Evolutionary conservation across 1,140 invertebrate genomes (phyloP).

Genomic region (Drosophila nigromelanica): DNA sequence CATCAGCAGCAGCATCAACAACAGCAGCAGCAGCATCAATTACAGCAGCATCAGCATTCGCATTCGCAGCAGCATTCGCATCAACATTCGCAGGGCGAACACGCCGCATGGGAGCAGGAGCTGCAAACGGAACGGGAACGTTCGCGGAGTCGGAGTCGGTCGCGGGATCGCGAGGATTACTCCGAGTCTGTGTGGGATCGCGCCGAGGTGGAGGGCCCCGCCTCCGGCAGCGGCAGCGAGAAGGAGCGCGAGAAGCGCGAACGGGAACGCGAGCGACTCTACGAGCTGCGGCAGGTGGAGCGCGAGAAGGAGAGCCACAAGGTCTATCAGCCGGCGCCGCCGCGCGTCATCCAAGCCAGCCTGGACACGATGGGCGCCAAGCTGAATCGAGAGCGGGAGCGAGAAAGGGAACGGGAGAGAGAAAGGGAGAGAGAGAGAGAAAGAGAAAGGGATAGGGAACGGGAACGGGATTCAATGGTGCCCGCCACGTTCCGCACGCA

Average conservation of each 20-base stretch:
- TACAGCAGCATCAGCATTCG: constrained; percentile 61
- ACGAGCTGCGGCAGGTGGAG: constrained; percentile 82
- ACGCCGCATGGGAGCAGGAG: constrained; percentile 66
- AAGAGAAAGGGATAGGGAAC: not conserved
- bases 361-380: constrained; percentile 47
- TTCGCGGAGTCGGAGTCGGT: constrained; percentile 77
- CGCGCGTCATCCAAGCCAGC: constrained; percentile 65
- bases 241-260: constrained; percentile 82
- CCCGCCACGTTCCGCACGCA: constrained; percentile 88
- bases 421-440: not conserved
- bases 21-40: constrained; percentile 27
- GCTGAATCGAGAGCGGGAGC: not conserved
- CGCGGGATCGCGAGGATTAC: constrained; percentile 81
- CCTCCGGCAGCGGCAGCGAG: constrained; percentile 80
- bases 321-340: constrained; percentile 83
- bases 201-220: constrained; percentile 79
- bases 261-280: constrained; percentile 78
- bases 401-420: not conserved
- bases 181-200: constrained; percentile 83
- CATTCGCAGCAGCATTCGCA: constrained; percentile 38
- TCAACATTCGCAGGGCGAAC: constrained; percentile 49
- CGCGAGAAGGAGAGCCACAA: constrained; percentile 83
- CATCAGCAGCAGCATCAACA: constrained; percentile 32
- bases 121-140: constrained; percentile 64
- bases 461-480: constrained; percentile 24